phyloP scores from a whole-genome alignment of 1,140 invertebrate genomes.

The Andricus grossulariae region DNA sequence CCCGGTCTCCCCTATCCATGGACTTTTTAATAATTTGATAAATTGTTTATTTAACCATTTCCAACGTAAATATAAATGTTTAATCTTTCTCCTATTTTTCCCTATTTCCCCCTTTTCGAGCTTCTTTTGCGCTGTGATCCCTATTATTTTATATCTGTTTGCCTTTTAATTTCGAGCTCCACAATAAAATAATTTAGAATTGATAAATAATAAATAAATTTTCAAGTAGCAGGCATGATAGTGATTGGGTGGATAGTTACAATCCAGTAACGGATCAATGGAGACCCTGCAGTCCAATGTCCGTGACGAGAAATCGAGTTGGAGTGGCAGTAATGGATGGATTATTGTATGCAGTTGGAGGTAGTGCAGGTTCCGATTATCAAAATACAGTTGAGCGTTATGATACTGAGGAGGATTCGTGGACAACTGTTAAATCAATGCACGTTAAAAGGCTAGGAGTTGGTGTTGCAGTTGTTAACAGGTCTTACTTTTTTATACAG shows the following conservation, averaged over 20 bases:
- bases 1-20: too few species aligned
- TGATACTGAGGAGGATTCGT: conserved; percentile 91
- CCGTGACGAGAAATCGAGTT: conserved; percentile 88
- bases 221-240: conserved; percentile 62
- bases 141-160: too few species aligned
- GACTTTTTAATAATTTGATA: too few species aligned
- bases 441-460: conserved; percentile 88
- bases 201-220: conserved; percentile 9
- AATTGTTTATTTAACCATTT: too few species aligned
- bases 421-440: conserved; percentile 90
- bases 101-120: too few species aligned
- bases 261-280: conserved; percentile 87
- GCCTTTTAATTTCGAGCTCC: conserved; percentile 9
- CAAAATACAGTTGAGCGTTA: conserved; percentile 94
- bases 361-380: conserved; percentile 87
- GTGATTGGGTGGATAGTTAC: conserved; percentile 79
- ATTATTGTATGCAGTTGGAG: conserved; percentile 92
- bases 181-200: too few species aligned
- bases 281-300: conserved; percentile 89
- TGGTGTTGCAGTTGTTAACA: conserved; percentile 91
- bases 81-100: too few species aligned
- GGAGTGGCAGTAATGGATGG: conserved; percentile 95
- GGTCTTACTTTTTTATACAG: conserved; percentile 60
- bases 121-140: too few species aligned
- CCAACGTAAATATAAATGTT: too few species aligned